phyloP scores from a whole-genome alignment of 2,797 vertebrate genomes.

The Cossypha heuglini region DNA sequence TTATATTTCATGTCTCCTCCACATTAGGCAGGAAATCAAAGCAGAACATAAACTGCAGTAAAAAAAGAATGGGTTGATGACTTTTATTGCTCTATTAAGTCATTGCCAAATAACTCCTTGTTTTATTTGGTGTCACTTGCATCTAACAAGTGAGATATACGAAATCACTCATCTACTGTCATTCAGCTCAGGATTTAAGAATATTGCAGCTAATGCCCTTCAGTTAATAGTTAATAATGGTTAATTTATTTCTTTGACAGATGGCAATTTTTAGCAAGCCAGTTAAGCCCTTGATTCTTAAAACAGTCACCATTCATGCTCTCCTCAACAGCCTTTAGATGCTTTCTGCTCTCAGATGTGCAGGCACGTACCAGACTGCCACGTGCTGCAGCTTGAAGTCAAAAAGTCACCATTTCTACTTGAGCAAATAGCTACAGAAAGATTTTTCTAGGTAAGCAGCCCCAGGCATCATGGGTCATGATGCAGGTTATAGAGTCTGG shows the following conservation, averaged over 20 bases:
- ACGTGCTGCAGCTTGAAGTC: neutral
- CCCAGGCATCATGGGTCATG: neutral
- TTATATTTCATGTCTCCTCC: neutral
- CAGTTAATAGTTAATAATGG: neutral
- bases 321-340: neutral
- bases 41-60: neutral
- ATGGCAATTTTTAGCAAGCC: neutral
- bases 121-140: neutral
- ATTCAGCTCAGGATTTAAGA: neutral
- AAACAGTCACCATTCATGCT: neutral
- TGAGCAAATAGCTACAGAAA: neutral
- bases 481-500: neutral
- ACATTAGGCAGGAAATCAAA: neutral
- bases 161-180: neutral
- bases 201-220: neutral
- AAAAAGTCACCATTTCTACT: neutral
- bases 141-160: neutral
- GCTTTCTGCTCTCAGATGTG: neutral
- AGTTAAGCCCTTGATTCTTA: neutral
- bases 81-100: neutral
- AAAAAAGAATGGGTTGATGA: neutral
- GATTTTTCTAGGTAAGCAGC: neutral
- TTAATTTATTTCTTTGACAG: neutral
- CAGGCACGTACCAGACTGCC: neutral
- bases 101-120: neutral